Percentiles rank a stretch among this genome's conserved stretches.
These are phyloP conservation scores for Halcyon malimbica DNA, from an alignment of 2,113 vertebrate species.

Conservation along the genomic window DNA sequence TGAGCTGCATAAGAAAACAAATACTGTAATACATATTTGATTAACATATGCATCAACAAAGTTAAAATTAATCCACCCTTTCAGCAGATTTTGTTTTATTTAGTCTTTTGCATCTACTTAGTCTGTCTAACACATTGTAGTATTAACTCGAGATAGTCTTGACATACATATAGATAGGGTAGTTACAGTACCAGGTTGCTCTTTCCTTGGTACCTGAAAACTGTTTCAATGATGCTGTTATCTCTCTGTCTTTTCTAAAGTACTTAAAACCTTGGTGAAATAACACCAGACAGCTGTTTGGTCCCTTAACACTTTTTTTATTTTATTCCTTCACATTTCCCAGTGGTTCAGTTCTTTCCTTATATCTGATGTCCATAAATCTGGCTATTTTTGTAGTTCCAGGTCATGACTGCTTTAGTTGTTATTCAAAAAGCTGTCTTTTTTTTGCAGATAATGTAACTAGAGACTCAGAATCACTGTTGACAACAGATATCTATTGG, in stretches of 20 bases:
- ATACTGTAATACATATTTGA: neutral
- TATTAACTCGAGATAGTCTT: neutral
- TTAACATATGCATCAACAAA: neutral
- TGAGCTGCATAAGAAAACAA: neutral
- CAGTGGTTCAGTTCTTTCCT: neutral
- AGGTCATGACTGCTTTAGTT: neutral
- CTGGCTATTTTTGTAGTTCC: neutral
- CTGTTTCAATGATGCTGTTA: neutral
- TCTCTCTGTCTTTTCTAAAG: neutral
- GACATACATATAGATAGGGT: neutral
- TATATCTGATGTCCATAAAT: constrained; percentile 10
- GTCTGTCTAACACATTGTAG: neutral
- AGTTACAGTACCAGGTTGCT: neutral
- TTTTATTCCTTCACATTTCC: neutral
- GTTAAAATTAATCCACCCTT: neutral
- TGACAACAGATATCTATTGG: constrained; percentile 7
- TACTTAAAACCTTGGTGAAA: neutral
- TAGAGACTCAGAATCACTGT: neutral
- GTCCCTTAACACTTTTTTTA: neutral
- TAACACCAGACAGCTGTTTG: neutral
- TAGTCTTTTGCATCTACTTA: neutral
- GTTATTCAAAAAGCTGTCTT: neutral
- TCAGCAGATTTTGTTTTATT: neutral
- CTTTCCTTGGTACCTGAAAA: neutral
- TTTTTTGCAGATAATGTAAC: neutral